These are phyloP conservation scores for Tetrapedia diversipes DNA, from an alignment of 2,888 invertebrate species.

Conservation along the genomic window DNA sequence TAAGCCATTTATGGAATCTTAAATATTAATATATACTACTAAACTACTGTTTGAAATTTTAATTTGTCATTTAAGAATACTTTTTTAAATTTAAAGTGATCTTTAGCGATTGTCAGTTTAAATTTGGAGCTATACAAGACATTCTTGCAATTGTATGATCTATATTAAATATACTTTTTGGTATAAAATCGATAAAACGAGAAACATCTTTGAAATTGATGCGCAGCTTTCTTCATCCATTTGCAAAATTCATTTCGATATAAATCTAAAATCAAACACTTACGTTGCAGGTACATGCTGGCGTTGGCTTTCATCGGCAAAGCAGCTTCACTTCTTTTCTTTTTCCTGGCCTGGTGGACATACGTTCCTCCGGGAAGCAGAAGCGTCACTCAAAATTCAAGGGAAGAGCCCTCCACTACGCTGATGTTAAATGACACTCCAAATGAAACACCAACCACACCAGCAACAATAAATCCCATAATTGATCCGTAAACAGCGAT, in stretches of 20 bases:
- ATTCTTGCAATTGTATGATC: too few species aligned
- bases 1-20: too few species aligned
- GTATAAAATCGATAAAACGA: too few species aligned
- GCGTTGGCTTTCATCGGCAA: constrained; percentile 89
- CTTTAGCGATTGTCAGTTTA: too few species aligned
- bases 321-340: constrained; percentile 88
- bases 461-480: constrained; percentile 56
- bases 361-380: constrained; percentile 86
- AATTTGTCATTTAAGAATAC: too few species aligned
- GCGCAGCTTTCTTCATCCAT: too few species aligned
- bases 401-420: constrained; percentile 70
- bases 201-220: too few species aligned
- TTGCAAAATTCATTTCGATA: neutral
- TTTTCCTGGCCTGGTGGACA: constrained; percentile 90
- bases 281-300: constrained; percentile 87
- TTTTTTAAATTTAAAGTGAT: too few species aligned
- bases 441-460: constrained; percentile 46
- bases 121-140: too few species aligned
- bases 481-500: constrained; percentile 28
- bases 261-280: neutral
- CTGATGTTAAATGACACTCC: constrained; percentile 66
- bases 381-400: constrained; percentile 60
- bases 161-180: too few species aligned
- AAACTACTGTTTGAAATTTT: too few species aligned
- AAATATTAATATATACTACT: too few species aligned